Conservation (phyloP, 92 coral and sea anemone genomes). For the Umimayanthus kanabou region DNA sequence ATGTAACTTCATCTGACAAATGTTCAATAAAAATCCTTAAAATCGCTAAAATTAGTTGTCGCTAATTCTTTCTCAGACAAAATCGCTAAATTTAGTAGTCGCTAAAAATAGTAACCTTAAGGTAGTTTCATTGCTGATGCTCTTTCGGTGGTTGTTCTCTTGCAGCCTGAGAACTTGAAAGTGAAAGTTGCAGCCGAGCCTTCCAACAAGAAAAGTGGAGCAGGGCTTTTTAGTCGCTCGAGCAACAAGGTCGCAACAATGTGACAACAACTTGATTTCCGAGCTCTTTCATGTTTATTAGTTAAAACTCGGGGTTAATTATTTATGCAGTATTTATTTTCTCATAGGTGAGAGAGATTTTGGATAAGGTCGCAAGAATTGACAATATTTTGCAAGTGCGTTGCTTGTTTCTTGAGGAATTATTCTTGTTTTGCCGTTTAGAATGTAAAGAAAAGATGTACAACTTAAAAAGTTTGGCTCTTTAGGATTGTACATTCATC, state of each 20-base stretch:
- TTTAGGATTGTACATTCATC: background rate
- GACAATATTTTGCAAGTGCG: background rate
- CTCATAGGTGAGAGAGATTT: background rate
- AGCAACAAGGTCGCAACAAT: constrained; percentile 35
- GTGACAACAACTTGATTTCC: background rate
- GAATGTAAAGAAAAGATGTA: background rate
- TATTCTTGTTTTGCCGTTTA: too few species aligned
- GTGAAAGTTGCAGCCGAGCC: constrained; percentile 34
- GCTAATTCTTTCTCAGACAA: too few species aligned
- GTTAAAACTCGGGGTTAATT: background rate
- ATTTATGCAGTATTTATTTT: constrained; percentile 13
- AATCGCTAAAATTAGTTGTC: too few species aligned
- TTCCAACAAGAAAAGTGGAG: constrained; percentile 41
- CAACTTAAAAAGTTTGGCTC: background rate
- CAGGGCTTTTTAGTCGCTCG: constrained; percentile 27
- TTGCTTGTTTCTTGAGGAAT: background rate
- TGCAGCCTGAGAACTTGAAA: constrained; percentile 53
- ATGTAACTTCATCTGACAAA: too few species aligned
- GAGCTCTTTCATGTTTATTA: background rate
- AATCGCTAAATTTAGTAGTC: too few species aligned
- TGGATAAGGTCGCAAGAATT: too few species aligned
- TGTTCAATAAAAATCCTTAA: too few species aligned
- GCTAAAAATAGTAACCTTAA: too few species aligned
- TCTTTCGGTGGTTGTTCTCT: background rate
- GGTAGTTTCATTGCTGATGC: background rate